Evolutionary conservation across 2,888 invertebrate genomes (phyloP).

Genomic region (Chesias legatella): DNA sequence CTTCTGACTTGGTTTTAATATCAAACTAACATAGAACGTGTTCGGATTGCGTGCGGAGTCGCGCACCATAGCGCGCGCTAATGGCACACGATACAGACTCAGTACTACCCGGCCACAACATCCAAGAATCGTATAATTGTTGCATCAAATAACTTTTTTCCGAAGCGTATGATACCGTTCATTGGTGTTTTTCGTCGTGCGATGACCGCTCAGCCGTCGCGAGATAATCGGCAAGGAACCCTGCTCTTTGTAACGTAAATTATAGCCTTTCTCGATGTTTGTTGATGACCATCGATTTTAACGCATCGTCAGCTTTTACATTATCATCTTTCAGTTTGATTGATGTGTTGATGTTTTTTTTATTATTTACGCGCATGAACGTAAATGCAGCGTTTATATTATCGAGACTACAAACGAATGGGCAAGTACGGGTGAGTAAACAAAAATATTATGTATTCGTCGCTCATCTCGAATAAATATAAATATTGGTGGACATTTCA

Average conservation of each 20-base stretch:
- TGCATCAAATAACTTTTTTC: slow-evolving; percentile 37
- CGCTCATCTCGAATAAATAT: too few species aligned
- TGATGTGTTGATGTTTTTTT: slow-evolving; percentile 3
- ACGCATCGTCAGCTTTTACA: slow-evolving; percentile 19
- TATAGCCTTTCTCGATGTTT: slow-evolving; percentile 3
- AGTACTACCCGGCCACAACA: slow-evolving; percentile 32
- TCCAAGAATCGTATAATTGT: slow-evolving; percentile 37
- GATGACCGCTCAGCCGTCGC: slow-evolving; percentile 9
- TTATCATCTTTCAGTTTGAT: slow-evolving; percentile 15
- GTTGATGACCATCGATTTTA: slow-evolving; percentile 20
- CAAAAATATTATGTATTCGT: too few species aligned
- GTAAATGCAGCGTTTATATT: too few species aligned
- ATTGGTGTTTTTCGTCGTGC: slow-evolving; percentile 19
- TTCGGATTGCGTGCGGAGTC: slow-evolving; percentile 28
- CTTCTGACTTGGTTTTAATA: slow-evolving; percentile 1
- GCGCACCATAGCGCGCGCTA: slow-evolving; percentile 37
- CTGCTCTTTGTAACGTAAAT: slow-evolving; percentile 17
- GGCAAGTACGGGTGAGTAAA: too few species aligned
- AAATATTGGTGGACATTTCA: too few species aligned
- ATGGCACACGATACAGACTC: slow-evolving; percentile 32
- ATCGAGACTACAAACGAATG: too few species aligned
- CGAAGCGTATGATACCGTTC: slow-evolving; percentile 23
- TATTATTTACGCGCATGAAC: too few species aligned
- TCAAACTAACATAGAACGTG: slow-evolving; percentile 21
- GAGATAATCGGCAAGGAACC: slow-evolving; percentile 18